These are phyloP conservation scores for Chaitophorus viminalis DNA, from an alignment of 2,888 invertebrate species.

Conservation along the genomic window DNA sequence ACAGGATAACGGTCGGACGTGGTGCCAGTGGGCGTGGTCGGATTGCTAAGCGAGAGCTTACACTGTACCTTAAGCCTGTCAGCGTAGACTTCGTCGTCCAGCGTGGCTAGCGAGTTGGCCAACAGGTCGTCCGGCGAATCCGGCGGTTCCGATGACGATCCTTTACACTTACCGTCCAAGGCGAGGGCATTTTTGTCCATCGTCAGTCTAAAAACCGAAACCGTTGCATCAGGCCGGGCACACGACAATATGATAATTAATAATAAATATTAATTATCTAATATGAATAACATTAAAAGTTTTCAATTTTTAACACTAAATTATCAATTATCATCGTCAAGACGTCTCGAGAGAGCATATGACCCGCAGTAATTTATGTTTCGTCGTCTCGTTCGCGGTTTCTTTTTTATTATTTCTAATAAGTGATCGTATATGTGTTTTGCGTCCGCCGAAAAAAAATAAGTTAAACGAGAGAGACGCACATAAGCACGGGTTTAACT, in stretches of 20 bases:
- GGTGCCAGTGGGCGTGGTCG: conserved; percentile 63
- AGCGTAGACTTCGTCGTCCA: conserved; percentile 70
- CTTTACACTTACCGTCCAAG: conserved; percentile 12
- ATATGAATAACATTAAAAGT: no score
- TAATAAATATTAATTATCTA: no score
- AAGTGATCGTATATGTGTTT: no score
- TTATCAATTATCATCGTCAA: no score
- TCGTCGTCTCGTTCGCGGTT: not conserved
- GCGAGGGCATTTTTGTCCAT: conserved; percentile 28
- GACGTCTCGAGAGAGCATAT: no score
- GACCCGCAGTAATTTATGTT: no score
- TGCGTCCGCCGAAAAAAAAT: not conserved
- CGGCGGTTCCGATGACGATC: not conserved
- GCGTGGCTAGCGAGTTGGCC: conserved; percentile 75
- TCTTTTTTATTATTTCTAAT: not conserved
- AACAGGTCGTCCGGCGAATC: conserved; percentile 82
- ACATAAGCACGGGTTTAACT: no score
- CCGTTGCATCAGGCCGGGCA: not conserved
- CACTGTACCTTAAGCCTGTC: conserved; percentile 61
- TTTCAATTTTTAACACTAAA: no score
- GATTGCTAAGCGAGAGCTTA: conserved; percentile 64
- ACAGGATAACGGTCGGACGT: conserved; percentile 54
- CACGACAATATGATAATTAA: no score
- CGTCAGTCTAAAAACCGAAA: conserved; percentile 28
- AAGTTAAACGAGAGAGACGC: no score